Base-by-base conservation (phyloP, 2,888 invertebrate genomes). In the Scaptomyza parva region DNA sequence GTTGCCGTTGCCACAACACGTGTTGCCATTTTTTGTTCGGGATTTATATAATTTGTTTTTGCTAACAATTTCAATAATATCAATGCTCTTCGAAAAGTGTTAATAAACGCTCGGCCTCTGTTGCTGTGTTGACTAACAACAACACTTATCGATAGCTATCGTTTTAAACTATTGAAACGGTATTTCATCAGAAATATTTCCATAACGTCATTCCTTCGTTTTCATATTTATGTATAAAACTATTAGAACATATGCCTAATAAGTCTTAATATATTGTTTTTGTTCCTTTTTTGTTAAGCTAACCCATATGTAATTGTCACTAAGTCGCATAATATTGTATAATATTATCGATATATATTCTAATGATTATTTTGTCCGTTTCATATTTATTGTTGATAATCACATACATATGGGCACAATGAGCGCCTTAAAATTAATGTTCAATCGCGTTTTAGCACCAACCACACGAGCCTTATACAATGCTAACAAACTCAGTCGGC, bases 1-100 rank as follows among this genome's bases (percentile, higher is more conserved):
- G 97, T 97, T 26, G 98, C 98, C 90, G 97, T 95, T 65, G 96
- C 97, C 87, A 96, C 94, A 68, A 94, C 93, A 93, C 94, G 95
- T 75, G 96, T 94, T 91, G 96, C 94, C 96, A 96, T 96, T 86
- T 90, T 84, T 40, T 61, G 33, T 62, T 52, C 37, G 33, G 24
- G 53, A 55, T 81, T 81, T 81, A 81, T 81, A 67, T 81, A 81
- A 81, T 81, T 87, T 81, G 78, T 84, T 87, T 62, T 81, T 47
- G 63, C 74, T 63, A 53, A 66, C 67, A 72, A 73, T 74, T 84
- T 72, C 65, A 63, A 82, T 66, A 75, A 78, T 40, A 53, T 69
- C 45, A 20, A 22, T 58, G 37, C 55, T 51, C 63, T 65, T 71
- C 78, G 65, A 85, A 77, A 77, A 73, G 68, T 83, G 67, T 66